Conservation (phyloP, 2,888 invertebrate genomes). For the Amphiduros pacificus region DNA sequence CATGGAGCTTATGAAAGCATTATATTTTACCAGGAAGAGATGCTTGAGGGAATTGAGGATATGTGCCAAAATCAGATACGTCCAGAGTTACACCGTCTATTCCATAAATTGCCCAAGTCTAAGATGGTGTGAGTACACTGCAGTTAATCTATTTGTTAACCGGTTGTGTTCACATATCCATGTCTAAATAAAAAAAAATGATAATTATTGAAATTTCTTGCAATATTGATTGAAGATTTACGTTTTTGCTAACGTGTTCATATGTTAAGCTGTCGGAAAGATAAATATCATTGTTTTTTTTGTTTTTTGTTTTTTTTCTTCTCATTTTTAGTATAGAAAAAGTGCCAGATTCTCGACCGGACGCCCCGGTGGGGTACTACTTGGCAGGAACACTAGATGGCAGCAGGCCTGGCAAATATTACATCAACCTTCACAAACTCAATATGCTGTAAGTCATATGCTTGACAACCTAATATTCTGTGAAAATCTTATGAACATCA, state of each 20-base stretch:
- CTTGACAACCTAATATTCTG: too few species aligned
- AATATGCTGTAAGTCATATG: slow-evolving; percentile 42
- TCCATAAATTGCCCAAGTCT: slow-evolving; percentile 45
- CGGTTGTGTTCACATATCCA: too few species aligned
- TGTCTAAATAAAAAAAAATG: too few species aligned
- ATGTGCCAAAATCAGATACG: slow-evolving; percentile 42
- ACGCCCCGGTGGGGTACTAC: slow-evolving; percentile 49
- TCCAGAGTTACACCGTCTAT: slow-evolving; percentile 38
- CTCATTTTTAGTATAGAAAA: slow-evolving; percentile 17
- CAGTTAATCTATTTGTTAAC: too few species aligned
- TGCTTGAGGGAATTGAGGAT: slow-evolving; percentile 39
- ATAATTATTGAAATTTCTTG: too few species aligned
- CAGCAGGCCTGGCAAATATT: slow-evolving; percentile 47
- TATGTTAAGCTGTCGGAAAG: too few species aligned
- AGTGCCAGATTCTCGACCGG: slow-evolving; percentile 7
- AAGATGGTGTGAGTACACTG: slow-evolving; percentile 38
- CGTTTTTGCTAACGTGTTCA: too few species aligned
- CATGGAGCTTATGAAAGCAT: not conserved
- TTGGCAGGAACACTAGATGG: slow-evolving; percentile 46
- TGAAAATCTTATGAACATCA: too few species aligned
- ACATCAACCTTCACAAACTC: slow-evolving; percentile 42
- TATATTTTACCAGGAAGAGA: slow-evolving; percentile 37
- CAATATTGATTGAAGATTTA: too few species aligned
- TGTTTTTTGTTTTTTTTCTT: not conserved
- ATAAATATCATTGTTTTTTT: too few species aligned